Evolutionary conservation across 2,113 vertebrate genomes (phyloP).

Genomic region (Hippoglossus stenolepis): DNA sequence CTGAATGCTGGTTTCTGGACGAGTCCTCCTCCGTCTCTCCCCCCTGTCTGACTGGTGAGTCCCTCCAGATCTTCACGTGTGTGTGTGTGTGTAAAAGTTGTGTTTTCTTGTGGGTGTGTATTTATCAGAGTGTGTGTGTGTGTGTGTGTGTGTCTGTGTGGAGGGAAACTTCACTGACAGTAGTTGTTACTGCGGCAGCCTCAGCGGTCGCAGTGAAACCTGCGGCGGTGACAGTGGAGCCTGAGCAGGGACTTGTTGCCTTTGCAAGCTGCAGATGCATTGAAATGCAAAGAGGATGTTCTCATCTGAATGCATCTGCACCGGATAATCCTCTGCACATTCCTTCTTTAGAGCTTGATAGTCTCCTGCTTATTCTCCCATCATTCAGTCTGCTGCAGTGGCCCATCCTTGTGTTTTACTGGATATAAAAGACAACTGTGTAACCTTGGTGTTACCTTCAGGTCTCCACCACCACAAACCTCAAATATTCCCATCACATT

Average conservation of each 20-base stretch:
- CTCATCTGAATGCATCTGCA: background rate
- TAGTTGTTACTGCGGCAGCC: conserved; percentile 40
- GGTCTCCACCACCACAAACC: background rate
- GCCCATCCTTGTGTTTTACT: background rate
- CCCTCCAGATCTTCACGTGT: background rate
- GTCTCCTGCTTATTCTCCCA: background rate
- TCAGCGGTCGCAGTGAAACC: conserved; percentile 16
- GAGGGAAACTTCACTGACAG: conserved; percentile 38
- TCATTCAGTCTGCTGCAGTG: background rate
- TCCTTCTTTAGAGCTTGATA: too few species aligned
- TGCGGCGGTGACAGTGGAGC: conserved; percentile 18
- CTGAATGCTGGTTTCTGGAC: conserved; percentile 42
- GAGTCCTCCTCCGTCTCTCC: background rate
- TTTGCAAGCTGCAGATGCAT: background rate
- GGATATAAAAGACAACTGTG: background rate
- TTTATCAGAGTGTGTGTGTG: background rate
- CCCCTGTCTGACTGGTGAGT: conserved; percentile 54
- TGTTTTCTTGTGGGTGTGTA: background rate
- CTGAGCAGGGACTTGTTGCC: conserved; percentile 68
- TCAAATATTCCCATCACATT: background rate
- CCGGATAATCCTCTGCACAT: too few species aligned
- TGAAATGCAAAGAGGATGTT: background rate
- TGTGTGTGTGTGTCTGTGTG: background rate
- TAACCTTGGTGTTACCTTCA: background rate
- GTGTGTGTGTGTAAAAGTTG: background rate